phyloP scores from a whole-genome alignment of 1,140 invertebrate genomes.

The Drosophila persimilis region DNA sequence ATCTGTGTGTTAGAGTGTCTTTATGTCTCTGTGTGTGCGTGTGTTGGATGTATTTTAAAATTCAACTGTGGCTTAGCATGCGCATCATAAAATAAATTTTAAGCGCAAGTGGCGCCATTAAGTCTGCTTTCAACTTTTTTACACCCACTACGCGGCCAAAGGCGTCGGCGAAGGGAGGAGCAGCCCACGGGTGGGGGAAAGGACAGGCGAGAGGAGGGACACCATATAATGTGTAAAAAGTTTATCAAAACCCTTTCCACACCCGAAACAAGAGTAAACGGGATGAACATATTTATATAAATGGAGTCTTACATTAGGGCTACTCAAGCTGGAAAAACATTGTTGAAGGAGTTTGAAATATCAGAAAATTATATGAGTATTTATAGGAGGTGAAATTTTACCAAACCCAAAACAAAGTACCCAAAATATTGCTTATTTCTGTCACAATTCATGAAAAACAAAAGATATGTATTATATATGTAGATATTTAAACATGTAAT shows the following conservation, averaged over 20 bases:
- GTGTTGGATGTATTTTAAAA: conserved; percentile 73
- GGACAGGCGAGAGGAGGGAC: not conserved
- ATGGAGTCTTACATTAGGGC: conserved; percentile 45
- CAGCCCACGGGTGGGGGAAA: not conserved
- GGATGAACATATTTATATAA: conserved; percentile 65
- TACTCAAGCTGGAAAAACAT: conserved; percentile 6
- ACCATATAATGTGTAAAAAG: conserved; percentile 77
- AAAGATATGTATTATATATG: too few relatives aligned
- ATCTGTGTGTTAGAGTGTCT: too few relatives aligned
- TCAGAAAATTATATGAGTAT: too few relatives aligned
- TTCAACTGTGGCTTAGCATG: conserved; percentile 80
- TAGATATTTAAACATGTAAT: too few relatives aligned
- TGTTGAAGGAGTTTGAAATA: too few relatives aligned
- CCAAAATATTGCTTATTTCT: too few relatives aligned
- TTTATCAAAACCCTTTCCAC: conserved; percentile 78
- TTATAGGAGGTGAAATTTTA: too few relatives aligned
- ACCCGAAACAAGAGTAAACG: conserved; percentile 55
- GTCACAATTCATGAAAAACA: too few relatives aligned
- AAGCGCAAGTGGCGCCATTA: conserved; percentile 78
- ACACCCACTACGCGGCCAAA: conserved; percentile 69
- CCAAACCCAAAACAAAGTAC: too few relatives aligned
- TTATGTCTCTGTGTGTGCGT: conserved; percentile 12
- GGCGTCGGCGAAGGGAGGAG: conserved; percentile 33
- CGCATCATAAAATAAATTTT: conserved; percentile 83
- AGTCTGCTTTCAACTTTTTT: conserved; percentile 80